A percentile compares a stretch with the other conserved stretches of the same genome.
Conservation (phyloP, 2,888 invertebrate species). For the Cremastinae sp. region DNA sequence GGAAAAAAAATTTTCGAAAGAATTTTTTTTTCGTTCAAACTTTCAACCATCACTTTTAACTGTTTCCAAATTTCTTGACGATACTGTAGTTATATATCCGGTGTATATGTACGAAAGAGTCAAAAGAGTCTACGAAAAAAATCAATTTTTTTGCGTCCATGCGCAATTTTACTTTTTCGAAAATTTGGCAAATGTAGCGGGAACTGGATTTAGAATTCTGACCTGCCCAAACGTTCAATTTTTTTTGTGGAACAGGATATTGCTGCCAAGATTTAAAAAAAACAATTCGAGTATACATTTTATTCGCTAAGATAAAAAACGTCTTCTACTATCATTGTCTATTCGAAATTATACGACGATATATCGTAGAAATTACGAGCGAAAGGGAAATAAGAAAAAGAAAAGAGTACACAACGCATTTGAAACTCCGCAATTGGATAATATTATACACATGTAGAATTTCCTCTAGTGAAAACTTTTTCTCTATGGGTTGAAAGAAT, state of each 20-base stretch:
- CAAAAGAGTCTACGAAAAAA: constrained; percentile 8
- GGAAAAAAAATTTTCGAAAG: no score
- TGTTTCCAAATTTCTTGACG: background rate
- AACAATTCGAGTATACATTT: constrained; percentile 29
- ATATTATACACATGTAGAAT: constrained; percentile 34
- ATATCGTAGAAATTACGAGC: constrained; percentile 42
- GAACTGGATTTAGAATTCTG: background rate
- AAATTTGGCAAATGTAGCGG: background rate
- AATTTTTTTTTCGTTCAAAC: no score
- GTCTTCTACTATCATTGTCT: constrained; percentile 56
- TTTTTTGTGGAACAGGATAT: constrained; percentile 31
- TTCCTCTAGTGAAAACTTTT: constrained; percentile 34
- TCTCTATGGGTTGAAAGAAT: constrained; percentile 32
- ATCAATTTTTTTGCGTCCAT: constrained; percentile 24
- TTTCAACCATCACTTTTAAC: no score
- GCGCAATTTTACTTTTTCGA: constrained; percentile 7
- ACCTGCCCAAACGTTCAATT: constrained; percentile 5
- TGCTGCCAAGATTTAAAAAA: constrained; percentile 50
- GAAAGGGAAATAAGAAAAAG: constrained; percentile 8
- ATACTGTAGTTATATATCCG: background rate
- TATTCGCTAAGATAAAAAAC: constrained; percentile 52
- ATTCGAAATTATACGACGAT: constrained; percentile 49
- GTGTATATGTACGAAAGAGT: constrained; percentile 35
- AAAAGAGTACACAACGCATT: constrained; percentile 10
- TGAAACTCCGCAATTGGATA: constrained; percentile 25